These are phyloP conservation scores for Halichondria panicea DNA, from an alignment of 37 sponge, comb jelly and placozoan species.

Conservation along the genomic window DNA sequence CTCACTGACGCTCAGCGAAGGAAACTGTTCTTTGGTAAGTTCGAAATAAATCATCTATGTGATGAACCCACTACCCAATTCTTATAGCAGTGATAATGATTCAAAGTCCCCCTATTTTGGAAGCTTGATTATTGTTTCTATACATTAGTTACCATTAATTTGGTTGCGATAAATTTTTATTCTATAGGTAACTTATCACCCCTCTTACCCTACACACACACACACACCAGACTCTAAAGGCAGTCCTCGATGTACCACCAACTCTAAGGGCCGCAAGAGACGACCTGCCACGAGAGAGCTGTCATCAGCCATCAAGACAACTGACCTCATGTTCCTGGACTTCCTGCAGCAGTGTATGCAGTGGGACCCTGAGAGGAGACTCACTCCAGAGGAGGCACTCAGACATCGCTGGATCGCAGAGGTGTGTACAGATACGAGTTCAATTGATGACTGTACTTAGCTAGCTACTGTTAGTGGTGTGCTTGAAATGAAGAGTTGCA, in stretches of 20 bases:
- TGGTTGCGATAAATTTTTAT: background rate
- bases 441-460: background rate
- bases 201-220: background rate
- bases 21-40: constrained; percentile 80
- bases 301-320: constrained; percentile 60
- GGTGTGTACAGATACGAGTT: constrained; percentile 57
- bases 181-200: background rate
- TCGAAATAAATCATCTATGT: background rate
- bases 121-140: too few species aligned
- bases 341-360: constrained; percentile 83
- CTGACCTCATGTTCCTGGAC: constrained; percentile 80
- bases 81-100: too few species aligned
- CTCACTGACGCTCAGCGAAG: constrained; percentile 85
- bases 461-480: too few species aligned
- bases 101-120: too few species aligned
- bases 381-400: constrained; percentile 82
- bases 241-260: constrained; percentile 68
- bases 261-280: constrained; percentile 78
- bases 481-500: too few species aligned
- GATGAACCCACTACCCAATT: too few species aligned
- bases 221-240: constrained; percentile 70
- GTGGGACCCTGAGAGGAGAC: constrained; percentile 67
- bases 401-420: constrained; percentile 84
- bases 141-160: background rate
- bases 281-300: constrained; percentile 72